Evolutionary conservation across 2,888 invertebrate species (phyloP).

Genomic region (Synanthedon vespiformis): DNA sequence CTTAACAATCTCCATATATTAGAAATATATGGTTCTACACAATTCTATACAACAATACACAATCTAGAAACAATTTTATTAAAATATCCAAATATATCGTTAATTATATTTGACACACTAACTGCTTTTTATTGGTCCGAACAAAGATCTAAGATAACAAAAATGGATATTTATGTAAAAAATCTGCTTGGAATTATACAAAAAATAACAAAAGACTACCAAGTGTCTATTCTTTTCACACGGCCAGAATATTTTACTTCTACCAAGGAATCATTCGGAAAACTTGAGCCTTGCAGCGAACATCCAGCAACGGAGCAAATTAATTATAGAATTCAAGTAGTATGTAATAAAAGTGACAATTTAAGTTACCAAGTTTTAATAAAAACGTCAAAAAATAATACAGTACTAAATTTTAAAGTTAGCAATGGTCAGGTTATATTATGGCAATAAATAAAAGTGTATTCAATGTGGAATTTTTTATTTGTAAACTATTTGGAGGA

Average conservation of each 20-base stretch:
- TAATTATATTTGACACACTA: conserved; percentile 52
- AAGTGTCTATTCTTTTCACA: conserved; percentile 62
- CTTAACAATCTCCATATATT: conserved; percentile 34
- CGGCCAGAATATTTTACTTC: conserved; percentile 63
- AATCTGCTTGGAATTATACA: conserved; percentile 47
- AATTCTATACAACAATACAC: conserved; percentile 49
- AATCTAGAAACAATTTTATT: conserved; percentile 49
- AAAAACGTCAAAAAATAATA: conserved; percentile 14
- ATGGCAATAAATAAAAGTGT: conserved; percentile 10
- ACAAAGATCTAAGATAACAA: conserved; percentile 47
- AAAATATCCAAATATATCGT: conserved; percentile 39
- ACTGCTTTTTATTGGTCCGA: conserved; percentile 69
- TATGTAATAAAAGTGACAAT: conserved; percentile 9
- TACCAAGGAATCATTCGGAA: conserved; percentile 32
- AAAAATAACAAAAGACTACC: conserved; percentile 56
- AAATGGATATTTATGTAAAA: conserved; percentile 64
- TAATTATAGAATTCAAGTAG: conserved; percentile 46
- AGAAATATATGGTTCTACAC: conserved; percentile 48
- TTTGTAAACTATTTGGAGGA: too few species aligned
- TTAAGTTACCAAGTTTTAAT: conserved; percentile 16
- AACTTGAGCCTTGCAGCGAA: conserved; percentile 24
- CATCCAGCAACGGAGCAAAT: conserved; percentile 26
- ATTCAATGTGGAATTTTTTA: background rate
- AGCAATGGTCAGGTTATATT: conserved; percentile 15
- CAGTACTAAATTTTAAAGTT: conserved; percentile 19